phyloP scores from a whole-genome alignment of 1,140 invertebrate genomes.

The Uloborus diversus region DNA sequence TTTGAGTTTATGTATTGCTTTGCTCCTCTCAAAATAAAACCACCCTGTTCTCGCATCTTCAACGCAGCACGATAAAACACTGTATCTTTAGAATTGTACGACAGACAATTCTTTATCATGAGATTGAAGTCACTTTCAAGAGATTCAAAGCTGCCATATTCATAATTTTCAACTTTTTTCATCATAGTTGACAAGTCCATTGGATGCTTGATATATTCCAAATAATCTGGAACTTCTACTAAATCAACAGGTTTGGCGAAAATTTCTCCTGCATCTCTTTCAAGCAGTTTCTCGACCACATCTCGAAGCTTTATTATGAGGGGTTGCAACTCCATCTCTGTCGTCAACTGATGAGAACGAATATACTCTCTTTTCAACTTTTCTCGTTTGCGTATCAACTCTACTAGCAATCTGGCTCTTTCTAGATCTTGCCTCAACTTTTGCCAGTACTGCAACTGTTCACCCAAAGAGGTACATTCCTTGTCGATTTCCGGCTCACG shows the following conservation, averaged over 20 bases:
- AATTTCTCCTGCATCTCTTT: slow-evolving; percentile 85
- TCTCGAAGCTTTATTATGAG: slow-evolving; percentile 78
- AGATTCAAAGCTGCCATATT: slow-evolving; percentile 80
- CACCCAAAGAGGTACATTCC: slow-evolving; percentile 70
- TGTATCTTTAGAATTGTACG: slow-evolving; percentile 94
- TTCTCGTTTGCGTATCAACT: slow-evolving; percentile 93
- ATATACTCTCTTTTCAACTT: slow-evolving; percentile 80
- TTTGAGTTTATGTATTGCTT: slow-evolving; percentile 19
- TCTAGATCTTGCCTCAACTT: slow-evolving; percentile 94
- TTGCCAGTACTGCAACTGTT: slow-evolving; percentile 94
- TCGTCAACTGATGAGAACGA: slow-evolving; percentile 80
- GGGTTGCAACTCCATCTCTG: slow-evolving; percentile 78
- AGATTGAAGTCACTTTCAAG: slow-evolving; percentile 91
- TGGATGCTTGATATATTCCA: slow-evolving; percentile 88
- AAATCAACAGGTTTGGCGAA: slow-evolving; percentile 93
- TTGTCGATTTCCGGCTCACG: slow-evolving; percentile 59
- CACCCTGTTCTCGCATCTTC: slow-evolving; percentile 83
- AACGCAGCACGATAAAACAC: slow-evolving; percentile 81
- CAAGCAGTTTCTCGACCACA: slow-evolving; percentile 76
- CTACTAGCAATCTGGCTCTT: slow-evolving; percentile 88
- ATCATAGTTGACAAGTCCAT: slow-evolving; percentile 97
- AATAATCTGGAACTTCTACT: slow-evolving; percentile 91
- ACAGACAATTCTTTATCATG: slow-evolving; percentile 94
- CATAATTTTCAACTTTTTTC: slow-evolving; percentile 78
- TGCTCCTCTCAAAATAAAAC: slow-evolving; percentile 42